Conservation (phyloP, 2,888 invertebrate genomes). For the Steinernema scapterisci region DNA sequence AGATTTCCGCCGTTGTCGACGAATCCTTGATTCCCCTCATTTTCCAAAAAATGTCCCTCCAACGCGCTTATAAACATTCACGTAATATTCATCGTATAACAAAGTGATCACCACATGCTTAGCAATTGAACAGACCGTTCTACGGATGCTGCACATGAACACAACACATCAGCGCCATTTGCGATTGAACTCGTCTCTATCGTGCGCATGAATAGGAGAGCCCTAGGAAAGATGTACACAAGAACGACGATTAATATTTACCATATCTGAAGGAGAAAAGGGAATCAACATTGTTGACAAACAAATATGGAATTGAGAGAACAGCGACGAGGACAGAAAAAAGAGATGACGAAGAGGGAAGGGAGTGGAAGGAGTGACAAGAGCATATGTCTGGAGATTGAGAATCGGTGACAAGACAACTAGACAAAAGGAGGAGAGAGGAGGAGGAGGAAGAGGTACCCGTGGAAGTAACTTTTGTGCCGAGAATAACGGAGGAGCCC, state of each 20-base stretch:
- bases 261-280: neutral
- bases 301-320: conserved; percentile 2
- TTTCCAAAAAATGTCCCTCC: too few relatives aligned
- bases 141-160: neutral
- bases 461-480: conserved; percentile 19
- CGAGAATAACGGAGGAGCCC: neutral
- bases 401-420: conserved; percentile 14
- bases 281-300: neutral
- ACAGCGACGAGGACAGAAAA: neutral
- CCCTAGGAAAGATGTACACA: neutral
- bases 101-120: neutral
- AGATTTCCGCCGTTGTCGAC: too few relatives aligned
- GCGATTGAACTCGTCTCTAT: neutral
- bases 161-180: conserved; percentile 2
- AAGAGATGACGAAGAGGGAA: neutral
- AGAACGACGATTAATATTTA: neutral
- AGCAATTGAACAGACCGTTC: conserved; percentile 2
- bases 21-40: too few relatives aligned
- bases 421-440: neutral
- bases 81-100: neutral
- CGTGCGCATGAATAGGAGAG: too few relatives aligned
- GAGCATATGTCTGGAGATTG: conserved; percentile 19
- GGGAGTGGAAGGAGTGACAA: neutral
- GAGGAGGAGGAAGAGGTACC: conserved; percentile 18
- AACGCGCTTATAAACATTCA: too few relatives aligned